Percentiles rank a stretch among this genome's conserved stretches.
Evolutionary conservation across 2,797 vertebrate genomes (phyloP).

Genomic region (Gobio occitaniae): DNA sequence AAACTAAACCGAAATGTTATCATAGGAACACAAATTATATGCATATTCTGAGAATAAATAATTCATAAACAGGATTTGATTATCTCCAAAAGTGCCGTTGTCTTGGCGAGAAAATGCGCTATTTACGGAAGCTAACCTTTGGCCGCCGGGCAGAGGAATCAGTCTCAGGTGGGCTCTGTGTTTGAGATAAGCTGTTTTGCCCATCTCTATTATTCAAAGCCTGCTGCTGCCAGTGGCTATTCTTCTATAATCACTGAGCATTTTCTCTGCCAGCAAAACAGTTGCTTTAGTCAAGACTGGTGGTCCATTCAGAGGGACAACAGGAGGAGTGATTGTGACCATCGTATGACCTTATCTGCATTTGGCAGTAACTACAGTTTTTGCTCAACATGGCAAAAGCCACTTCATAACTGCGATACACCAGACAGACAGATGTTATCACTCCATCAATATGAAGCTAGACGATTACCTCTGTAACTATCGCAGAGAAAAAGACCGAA

Average conservation of each 20-base stretch:
- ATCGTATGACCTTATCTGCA: neutral
- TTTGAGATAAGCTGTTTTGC: constrained; percentile 17
- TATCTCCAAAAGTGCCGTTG: neutral
- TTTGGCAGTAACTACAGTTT: neutral
- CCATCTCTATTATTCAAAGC: constrained; percentile 35
- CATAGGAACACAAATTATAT: constrained; percentile 2
- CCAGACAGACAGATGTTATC: neutral
- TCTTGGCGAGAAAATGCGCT: neutral
- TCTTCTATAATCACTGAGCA: constrained; percentile 25
- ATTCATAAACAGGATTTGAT: constrained; percentile 25
- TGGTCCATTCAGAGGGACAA: constrained; percentile 7
- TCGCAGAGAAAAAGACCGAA: neutral
- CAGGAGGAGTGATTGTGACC: neutral
- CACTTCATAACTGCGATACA: neutral
- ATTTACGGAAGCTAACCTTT: constrained; percentile 34
- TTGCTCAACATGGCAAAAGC: constrained; percentile 13
- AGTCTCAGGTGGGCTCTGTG: constrained; percentile 35
- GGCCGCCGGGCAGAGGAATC: constrained; percentile 21
- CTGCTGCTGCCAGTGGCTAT: constrained; percentile 16
- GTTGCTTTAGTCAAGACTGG: neutral
- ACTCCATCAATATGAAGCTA: neutral
- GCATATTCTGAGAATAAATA: constrained; percentile 6
- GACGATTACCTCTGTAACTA: neutral
- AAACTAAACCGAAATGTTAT: neutral
- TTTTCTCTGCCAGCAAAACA: constrained; percentile 23